These are phyloP conservation scores for Dreissena rostriformis DNA, from an alignment of 1,140 invertebrate genomes.

Conservation along the genomic window DNA sequence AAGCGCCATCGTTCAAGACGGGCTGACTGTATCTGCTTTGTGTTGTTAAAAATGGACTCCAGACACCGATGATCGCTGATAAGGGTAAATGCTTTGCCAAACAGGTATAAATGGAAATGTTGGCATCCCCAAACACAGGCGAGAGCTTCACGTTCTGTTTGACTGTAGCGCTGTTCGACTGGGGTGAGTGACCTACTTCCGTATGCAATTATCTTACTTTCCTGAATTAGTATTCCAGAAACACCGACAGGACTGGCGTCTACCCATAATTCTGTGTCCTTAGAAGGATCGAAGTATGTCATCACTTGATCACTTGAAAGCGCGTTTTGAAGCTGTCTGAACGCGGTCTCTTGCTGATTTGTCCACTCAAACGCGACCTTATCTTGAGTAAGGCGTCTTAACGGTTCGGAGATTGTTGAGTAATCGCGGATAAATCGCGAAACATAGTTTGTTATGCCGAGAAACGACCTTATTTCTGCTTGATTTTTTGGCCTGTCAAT, in stretches of 20 bases:
- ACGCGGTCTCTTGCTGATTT: constrained; percentile 34
- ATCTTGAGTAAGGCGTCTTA: constrained; percentile 28
- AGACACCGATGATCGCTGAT: constrained; percentile 76
- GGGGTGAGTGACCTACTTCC: constrained; percentile 56
- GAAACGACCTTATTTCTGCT: constrained; percentile 51
- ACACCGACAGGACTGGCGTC: constrained; percentile 47
- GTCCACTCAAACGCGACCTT: constrained; percentile 22
- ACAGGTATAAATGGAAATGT: constrained; percentile 79
- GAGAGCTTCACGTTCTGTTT: constrained; percentile 80
- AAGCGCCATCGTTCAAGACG: constrained; percentile 59
- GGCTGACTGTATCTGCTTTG: constrained; percentile 43
- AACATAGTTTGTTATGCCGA: constrained; percentile 58
- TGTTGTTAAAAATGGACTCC: constrained; percentile 59
- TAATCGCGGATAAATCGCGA: constrained; percentile 51
- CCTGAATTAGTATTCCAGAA: constrained; percentile 40
- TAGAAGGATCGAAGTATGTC: constrained; percentile 60
- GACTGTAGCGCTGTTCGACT: constrained; percentile 74
- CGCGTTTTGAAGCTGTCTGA: constrained; percentile 30
- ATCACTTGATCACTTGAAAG: constrained; percentile 45
- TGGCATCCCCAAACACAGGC: constrained; percentile 78
- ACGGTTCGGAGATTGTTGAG: constrained; percentile 54
- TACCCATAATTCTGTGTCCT: constrained; percentile 60
- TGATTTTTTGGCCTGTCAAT: constrained; percentile 27
- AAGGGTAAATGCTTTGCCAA: constrained; percentile 74
- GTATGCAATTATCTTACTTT: constrained; percentile 52